Base-by-base conservation (phyloP, 2,113 vertebrate species). In the Chiloscyllium plagiosum region DNA sequence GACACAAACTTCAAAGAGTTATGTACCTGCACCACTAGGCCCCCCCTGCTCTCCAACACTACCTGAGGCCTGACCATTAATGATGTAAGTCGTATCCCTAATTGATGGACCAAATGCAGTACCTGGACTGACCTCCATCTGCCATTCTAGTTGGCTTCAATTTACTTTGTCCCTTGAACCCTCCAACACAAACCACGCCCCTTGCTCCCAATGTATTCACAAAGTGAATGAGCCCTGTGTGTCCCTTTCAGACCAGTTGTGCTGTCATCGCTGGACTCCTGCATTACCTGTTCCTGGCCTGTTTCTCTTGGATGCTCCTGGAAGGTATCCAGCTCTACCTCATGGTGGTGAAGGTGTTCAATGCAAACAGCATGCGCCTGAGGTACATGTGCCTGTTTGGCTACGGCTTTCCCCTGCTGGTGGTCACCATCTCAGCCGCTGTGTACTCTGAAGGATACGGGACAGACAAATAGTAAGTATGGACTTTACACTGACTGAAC, bases 221-320 rank as follows among this genome's bases (percentile, higher is more conserved):
- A 0, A 26, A 33, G 2, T 94, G 47, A 94, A 42, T 19, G 12
- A 92, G 69, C 92, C 90, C 94, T 96, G 13, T 92, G 50, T 69
- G 96, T 0, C 15, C 29, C 42, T 42, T 61, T 1, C 69, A 24
- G 42, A 97, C 96, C 17, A 66, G 20, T 93, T 97, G 85, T 97
- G 97, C 37, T 0, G 0, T 96, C 87, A 78, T 97, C 0, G 97
- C 97, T 0, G 97, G 96, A 0, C 3, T 69, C 0, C 52, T 98
- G 72, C 97, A 98, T 7, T 97, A 97, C 89, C 96, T 97, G 20
- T 97, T 97, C 96, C n/a, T 97, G 96, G 97, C 96, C 13, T 33
- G 97, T 37, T 97, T 97, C 96, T 83, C 96, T 70, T 97, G 97
- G 97, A 97, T 97, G 97, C n/a, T 97, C 19, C 96, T 98, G 0